Base-by-base conservation (phyloP, 2,113 vertebrate species). In the Suncus etruscus region DNA sequence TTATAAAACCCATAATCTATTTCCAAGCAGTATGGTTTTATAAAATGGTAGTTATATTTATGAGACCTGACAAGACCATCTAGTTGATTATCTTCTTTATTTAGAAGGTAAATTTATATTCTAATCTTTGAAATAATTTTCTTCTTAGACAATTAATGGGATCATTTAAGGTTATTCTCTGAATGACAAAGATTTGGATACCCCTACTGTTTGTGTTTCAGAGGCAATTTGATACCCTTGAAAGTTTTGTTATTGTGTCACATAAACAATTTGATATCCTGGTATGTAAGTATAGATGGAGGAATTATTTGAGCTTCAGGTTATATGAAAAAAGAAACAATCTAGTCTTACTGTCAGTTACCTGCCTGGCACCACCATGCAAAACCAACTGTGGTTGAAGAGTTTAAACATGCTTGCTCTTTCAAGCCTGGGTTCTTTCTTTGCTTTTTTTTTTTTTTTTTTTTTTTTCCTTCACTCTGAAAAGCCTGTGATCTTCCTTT, bases 91-190 rank as follows among this genome's bases (percentile, higher is more conserved):
- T 88, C 24, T 91, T 0, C 54, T 93, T 91, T 88, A 54, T 73
- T 75, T 93, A 72, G 27, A 74, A 86, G 63, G 16, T 22, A 93
- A 27, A 68, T 45, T 91, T 95, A 14, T 79, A 90, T 92, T 96
- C 93, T 74, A 70, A 1, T 91, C 61, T 31, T 90, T 5, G 39
- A 3, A 9, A 1, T 91, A 91, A 95, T 89, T 85, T 92, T 77
- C 31, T 68, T 81, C 50, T 95, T 81, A 89, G 83, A 6, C 25
- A 11, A 27, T 45, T 9, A 81, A 32, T 92, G 27, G 81, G 58
- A 83, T 61, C 73, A 68, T 79, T 83, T 91, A 75, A 91, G 68
- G 14, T 90, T 48, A 16, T 81, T 82, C 70, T 93, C 45, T 39
- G 31, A 87, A 73, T 82, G 68, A 83, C 32, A 89, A 66, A 81